Percentiles rank a stretch among this genome's conserved stretches.
These are phyloP conservation scores for Mustela nigripes DNA, from an alignment of 2,113 vertebrate genomes.

Conservation along the genomic window DNA sequence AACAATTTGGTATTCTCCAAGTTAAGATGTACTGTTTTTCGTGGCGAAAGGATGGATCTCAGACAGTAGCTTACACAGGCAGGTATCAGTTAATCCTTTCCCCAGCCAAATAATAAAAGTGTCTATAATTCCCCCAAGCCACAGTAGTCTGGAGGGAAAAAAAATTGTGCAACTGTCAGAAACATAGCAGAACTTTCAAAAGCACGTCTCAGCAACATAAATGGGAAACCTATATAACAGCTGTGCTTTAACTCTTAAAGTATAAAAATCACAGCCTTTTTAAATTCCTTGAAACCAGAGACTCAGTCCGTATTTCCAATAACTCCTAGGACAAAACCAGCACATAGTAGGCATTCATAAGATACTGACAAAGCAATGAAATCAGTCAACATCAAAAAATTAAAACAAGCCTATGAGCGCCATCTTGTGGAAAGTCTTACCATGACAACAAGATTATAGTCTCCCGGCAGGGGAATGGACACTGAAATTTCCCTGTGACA, in stretches of 20 bases:
- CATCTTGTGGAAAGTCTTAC: slow-evolving; percentile 58
- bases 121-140: not conserved
- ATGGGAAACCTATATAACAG: not conserved
- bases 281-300: not conserved
- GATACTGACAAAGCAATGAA: not conserved
- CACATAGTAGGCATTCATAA: slow-evolving; percentile 25
- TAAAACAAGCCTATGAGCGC: not conserved
- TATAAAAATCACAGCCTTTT: slow-evolving; percentile 23
- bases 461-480: not conserved
- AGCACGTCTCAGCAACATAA: not conserved
- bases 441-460: not conserved
- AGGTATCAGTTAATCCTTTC: not conserved
- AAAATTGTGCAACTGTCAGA: not conserved
- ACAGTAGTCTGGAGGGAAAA: not conserved
- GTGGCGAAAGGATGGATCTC: not conserved
- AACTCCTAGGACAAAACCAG: not conserved
- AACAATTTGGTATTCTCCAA: not conserved
- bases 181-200: not conserved
- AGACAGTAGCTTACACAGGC: not conserved
- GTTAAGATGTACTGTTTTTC: not conserved
- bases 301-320: not conserved
- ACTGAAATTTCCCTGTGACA: not conserved
- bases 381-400: not conserved
- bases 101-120: not conserved
- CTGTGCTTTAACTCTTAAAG: not conserved